A percentile compares a stretch with the other conserved stretches of the same genome.
phyloP scores from a whole-genome alignment of 2,113 vertebrate species.

The Struthidea cinerea region DNA sequence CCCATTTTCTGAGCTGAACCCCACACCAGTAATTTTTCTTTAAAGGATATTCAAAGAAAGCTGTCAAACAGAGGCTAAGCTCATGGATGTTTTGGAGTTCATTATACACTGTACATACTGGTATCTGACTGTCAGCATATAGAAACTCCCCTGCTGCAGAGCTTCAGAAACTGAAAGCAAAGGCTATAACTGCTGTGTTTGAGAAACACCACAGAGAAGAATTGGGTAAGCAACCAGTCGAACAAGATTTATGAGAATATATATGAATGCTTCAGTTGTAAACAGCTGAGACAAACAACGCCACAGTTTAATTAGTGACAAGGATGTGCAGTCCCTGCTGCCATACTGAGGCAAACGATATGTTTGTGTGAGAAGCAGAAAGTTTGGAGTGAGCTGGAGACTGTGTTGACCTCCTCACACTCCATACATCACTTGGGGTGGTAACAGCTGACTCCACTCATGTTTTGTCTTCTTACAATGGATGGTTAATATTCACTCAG shows the following conservation, averaged over 20 bases:
- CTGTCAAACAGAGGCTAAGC: neutral
- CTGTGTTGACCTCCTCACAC: neutral
- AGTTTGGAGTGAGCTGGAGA: neutral
- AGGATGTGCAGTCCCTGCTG: neutral
- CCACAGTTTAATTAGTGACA: neutral
- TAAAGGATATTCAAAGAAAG: neutral
- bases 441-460: conserved; percentile 15
- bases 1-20: neutral
- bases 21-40: neutral
- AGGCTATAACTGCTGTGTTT: neutral
- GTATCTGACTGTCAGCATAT: neutral
- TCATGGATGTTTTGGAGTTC: neutral
- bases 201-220: neutral
- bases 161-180: neutral
- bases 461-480: neutral
- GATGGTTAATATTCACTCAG: neutral
- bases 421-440: neutral
- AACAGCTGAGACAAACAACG: neutral
- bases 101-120: neutral
- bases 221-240: neutral
- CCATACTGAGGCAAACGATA: neutral
- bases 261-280: neutral
- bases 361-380: neutral
- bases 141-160: neutral
- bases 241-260: neutral